Conservation (phyloP, 2,888 invertebrate species). For the Baronia brevicornis region DNA sequence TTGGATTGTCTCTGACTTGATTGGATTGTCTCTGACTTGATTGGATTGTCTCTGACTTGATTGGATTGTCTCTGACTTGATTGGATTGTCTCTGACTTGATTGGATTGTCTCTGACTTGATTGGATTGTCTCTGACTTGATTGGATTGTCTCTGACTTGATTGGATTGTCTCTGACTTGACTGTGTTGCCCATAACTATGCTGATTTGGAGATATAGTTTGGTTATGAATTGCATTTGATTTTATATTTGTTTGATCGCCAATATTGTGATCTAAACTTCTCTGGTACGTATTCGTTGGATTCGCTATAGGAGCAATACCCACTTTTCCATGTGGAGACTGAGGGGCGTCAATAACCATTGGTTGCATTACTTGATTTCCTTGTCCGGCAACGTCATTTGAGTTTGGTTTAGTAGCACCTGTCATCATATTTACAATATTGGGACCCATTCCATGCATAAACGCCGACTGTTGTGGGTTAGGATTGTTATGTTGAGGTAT, state of each 20-base stretch:
- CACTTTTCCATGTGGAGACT: slow-evolving; percentile 30
- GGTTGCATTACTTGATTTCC: slow-evolving; percentile 18
- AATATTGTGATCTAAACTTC: slow-evolving; percentile 12
- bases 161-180: no score
- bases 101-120: no score
- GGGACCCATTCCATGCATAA: slow-evolving; percentile 45
- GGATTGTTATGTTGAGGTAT: slow-evolving; percentile 1
- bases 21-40: no score
- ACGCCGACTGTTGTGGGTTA: slow-evolving; percentile 5
- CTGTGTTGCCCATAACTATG: no score
- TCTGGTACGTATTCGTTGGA: slow-evolving; percentile 8
- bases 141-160: no score
- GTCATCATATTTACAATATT: slow-evolving; percentile 53
- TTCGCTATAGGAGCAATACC: slow-evolving; percentile 23
- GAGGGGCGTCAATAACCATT: slow-evolving; percentile 29
- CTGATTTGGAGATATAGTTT: slow-evolving; percentile 4
- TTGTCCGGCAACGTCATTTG: slow-evolving; percentile 18
- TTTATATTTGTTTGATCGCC: no score
- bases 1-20: no score
- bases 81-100: no score
- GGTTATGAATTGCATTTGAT: slow-evolving; percentile 4
- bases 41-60: no score
- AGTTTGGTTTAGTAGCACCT: slow-evolving; percentile 23
- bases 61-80: no score
- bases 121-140: no score